These are phyloP conservation scores for Pseudachorutes palmiensis DNA, from an alignment of 1,140 invertebrate genomes.

Conservation along the genomic window DNA sequence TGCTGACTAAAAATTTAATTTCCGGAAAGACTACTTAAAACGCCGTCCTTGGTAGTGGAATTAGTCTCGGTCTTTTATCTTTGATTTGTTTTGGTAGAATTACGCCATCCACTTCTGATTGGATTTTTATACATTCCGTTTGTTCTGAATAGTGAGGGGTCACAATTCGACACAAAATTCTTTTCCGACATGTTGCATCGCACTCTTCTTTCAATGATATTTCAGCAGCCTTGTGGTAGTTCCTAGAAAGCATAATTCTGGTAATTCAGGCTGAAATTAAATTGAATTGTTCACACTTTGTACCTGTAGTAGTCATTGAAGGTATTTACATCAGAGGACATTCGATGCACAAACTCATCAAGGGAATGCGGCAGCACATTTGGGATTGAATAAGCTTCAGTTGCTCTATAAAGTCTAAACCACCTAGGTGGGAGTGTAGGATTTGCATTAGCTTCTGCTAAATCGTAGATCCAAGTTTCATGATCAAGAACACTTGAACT, in stretches of 20 bases:
- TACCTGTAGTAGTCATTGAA: constrained; percentile 31
- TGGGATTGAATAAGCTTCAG: constrained; percentile 32
- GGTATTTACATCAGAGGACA: constrained; percentile 22
- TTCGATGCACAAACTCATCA: constrained; percentile 28
- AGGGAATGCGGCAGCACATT: constrained; percentile 29
- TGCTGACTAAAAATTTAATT: too few relatives aligned
- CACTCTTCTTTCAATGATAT: constrained; percentile 33
- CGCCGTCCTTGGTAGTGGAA: too few relatives aligned
- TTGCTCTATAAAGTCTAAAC: constrained; percentile 43
- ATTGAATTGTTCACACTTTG: neutral
- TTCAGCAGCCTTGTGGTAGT: constrained; percentile 38
- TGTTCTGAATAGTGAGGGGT: constrained; percentile 35
- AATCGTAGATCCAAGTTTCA: constrained; percentile 51
- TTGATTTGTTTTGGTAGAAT: constrained; percentile 21
- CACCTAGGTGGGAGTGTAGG: constrained; percentile 41
- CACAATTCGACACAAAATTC: constrained; percentile 38
- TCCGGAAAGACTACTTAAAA: too few relatives aligned
- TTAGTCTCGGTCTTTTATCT: neutral
- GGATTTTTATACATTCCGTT: constrained; percentile 30
- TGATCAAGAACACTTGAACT: constrained; percentile 46
- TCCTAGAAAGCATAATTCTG: constrained; percentile 25
- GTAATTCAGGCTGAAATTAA: constrained; percentile 3
- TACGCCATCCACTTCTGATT: constrained; percentile 21
- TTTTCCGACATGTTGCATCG: constrained; percentile 36
- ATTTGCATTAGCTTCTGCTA: constrained; percentile 48